phyloP scores from a whole-genome alignment of 2,888 invertebrate species.

The Leucophenga montana region DNA sequence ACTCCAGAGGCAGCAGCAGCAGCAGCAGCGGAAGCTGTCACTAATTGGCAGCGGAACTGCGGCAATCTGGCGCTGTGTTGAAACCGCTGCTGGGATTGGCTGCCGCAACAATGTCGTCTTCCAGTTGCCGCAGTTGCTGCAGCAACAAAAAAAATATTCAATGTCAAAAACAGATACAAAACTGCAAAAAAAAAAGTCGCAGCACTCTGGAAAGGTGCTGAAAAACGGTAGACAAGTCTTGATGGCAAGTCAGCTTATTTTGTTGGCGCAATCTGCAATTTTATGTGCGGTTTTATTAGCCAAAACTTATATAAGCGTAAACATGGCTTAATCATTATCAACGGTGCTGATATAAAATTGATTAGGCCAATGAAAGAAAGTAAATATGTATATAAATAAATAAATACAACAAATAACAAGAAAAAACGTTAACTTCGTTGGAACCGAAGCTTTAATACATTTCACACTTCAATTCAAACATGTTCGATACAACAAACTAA shows the following conservation, averaged over 20 bases:
- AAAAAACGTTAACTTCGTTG: too few relatives aligned
- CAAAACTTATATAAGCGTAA: slow-evolving; percentile 57
- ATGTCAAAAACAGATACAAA: slow-evolving; percentile 23
- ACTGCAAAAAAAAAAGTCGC: slow-evolving; percentile 15
- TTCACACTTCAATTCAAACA: too few relatives aligned
- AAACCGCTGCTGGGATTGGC: background rate
- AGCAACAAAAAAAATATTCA: slow-evolving; percentile 10
- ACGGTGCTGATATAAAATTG: slow-evolving; percentile 49
- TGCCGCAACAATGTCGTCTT: too few relatives aligned
- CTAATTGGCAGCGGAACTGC: slow-evolving; percentile 62
- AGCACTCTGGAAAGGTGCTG: slow-evolving; percentile 53
- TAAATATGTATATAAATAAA: too few relatives aligned
- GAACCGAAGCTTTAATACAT: too few relatives aligned
- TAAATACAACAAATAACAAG: too few relatives aligned
- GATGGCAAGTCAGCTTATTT: slow-evolving; percentile 42
- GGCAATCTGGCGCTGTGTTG: background rate
- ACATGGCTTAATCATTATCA: slow-evolving; percentile 64
- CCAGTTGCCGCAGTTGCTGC: background rate
- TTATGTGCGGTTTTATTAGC: slow-evolving; percentile 21
- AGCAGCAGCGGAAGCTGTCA: slow-evolving; percentile 61
- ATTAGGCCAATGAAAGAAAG: slow-evolving; percentile 46
- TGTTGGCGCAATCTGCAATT: background rate
- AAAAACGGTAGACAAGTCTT: slow-evolving; percentile 47
- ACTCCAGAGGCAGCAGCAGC: slow-evolving; percentile 45
- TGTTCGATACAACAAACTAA: too few relatives aligned